phyloP scores from a whole-genome alignment of 2,113 vertebrate species.

The Forbesichthys papilliferus region DNA sequence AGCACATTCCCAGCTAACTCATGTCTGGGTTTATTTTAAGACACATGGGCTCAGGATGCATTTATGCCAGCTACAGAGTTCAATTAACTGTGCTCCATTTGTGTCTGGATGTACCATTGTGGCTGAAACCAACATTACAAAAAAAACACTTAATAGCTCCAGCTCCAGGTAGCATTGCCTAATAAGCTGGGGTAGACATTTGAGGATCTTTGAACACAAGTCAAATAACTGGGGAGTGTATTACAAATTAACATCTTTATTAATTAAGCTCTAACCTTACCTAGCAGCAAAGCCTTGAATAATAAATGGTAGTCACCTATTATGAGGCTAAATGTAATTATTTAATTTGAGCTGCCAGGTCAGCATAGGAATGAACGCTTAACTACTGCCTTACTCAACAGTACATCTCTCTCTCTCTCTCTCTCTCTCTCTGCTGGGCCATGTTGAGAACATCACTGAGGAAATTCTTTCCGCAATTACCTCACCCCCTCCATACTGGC shows the following conservation, averaged over 20 bases:
- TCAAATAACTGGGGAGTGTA: too few species aligned
- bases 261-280: background rate
- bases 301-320: background rate
- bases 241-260: background rate
- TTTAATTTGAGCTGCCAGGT: slow-evolving; percentile 11
- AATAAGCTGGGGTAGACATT: too few species aligned
- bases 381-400: slow-evolving; percentile 31
- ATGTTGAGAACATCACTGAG: slow-evolving; percentile 62
- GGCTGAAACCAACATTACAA: too few species aligned
- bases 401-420: slow-evolving; percentile 1
- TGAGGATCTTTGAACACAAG: background rate
- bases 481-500: slow-evolving; percentile 60
- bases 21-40: slow-evolving; percentile 22
- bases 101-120: too few species aligned
- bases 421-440: slow-evolving; percentile 27
- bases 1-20: background rate
- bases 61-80: background rate
- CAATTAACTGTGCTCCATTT: background rate
- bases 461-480: slow-evolving; percentile 75
- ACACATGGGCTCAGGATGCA: background rate
- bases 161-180: background rate
- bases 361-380: slow-evolving; percentile 11
- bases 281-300: background rate
- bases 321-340: background rate
- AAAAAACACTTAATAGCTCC: background rate